phyloP scores from a whole-genome alignment of 2,113 vertebrate genomes.

The Chaetorhynchus papuensis region DNA sequence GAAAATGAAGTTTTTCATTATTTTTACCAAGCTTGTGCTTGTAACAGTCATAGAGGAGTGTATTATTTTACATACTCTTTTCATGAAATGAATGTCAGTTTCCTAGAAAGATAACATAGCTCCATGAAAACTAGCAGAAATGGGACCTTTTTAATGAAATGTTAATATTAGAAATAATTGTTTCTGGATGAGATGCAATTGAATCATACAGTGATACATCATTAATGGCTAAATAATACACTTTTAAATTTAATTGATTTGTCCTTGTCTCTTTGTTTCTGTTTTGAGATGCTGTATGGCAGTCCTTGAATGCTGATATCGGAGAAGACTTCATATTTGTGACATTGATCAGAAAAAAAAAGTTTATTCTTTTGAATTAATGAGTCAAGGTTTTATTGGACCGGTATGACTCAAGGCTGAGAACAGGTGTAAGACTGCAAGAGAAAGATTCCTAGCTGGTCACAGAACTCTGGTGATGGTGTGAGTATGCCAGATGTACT shows the following conservation, averaged over 20 bases:
- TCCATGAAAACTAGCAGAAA: not conserved
- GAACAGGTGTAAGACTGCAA: not conserved
- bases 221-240: not conserved
- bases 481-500: not conserved
- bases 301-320: not conserved
- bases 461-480: not conserved
- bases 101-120: not conserved
- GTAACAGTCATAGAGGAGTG: rapidly evolving
- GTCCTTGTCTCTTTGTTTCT: not conserved
- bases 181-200: not conserved
- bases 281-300: not conserved
- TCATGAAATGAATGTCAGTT: not conserved
- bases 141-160: not conserved
- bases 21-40: not conserved
- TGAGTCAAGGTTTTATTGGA: not conserved
- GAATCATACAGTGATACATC: not conserved
- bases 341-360: not conserved
- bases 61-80: not conserved
- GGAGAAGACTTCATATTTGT: not conserved
- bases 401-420: not conserved
- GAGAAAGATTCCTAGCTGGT: not conserved
- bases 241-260: not conserved
- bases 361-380: not conserved
- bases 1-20: not conserved
- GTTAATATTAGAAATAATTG: not conserved